Base-by-base conservation (phyloP, 2,113 vertebrate genomes). In the Cottus gobio region DNA sequence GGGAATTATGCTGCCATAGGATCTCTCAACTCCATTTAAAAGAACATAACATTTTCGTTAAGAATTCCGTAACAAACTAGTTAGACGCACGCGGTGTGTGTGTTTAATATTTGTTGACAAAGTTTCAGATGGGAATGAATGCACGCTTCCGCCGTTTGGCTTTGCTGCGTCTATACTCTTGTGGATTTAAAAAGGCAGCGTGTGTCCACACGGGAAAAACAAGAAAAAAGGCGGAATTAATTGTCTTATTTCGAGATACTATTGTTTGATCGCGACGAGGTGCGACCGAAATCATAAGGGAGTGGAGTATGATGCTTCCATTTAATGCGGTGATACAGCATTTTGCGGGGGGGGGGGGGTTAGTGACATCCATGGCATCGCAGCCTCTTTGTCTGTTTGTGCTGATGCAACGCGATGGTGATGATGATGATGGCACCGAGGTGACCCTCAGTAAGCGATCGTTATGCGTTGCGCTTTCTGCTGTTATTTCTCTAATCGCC, bases 281-380 rank as follows among this genome's bases (percentile, higher is more conserved):
- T 31, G 56, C 24, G 52, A n/a, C 52, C 52, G 12, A 65, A 26
- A 52, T 50, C 71, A 15, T 30, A 4, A 15, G 64, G 54, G 48
- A 80, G 58, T 1, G 46, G 79, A 81, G 76, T 70, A 75, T 71
- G 80, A 74, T 74, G 85, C 73, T 86, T 85, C 67, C 87, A 76
- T 87, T 71, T 56, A 52, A 87, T 68, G 83, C 77, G 75, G 92
- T 94, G 94, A 95, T 91, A 56, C 93, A 94, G 92, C 94, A 93
- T 48, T 94, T 88, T 90, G 52, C n/a, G 24, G n/a, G 3, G 8
- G 9, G 50, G 10, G 22, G 22, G 78, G 81, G 68, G 62, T 36
- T 71, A 8, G 75, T 85, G 89, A 84, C 88, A 75, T 71, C 72
- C 78, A 9, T 57, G 52, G 71, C 71, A 69, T 73, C 65, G 37